Conservation (phyloP, 1,140 invertebrate species). For the Microplitis mediator region DNA sequence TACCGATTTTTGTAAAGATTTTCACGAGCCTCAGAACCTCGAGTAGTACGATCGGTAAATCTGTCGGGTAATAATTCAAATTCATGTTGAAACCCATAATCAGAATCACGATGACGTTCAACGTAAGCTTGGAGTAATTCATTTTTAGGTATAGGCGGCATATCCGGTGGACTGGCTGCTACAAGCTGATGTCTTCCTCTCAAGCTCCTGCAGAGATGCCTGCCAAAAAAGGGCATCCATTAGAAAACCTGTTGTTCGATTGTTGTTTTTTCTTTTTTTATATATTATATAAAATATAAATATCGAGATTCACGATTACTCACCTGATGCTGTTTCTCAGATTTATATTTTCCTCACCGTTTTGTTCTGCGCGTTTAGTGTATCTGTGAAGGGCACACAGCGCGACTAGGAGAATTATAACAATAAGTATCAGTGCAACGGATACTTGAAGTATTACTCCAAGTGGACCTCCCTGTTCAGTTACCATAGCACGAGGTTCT, state of each 20-base stretch:
- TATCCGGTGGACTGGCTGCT: constrained; percentile 74
- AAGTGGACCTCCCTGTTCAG: constrained; percentile 45
- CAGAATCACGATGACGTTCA: constrained; percentile 82
- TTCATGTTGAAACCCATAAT: constrained; percentile 87
- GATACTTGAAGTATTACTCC: constrained; percentile 61
- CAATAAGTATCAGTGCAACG: constrained; percentile 69
- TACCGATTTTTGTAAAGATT: constrained; percentile 88
- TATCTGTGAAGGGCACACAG: constrained; percentile 77
- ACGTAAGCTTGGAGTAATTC: constrained; percentile 77
- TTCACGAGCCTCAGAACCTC: constrained; percentile 84
- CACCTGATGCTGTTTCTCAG: constrained; percentile 72
- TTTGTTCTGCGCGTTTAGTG: constrained; percentile 72
- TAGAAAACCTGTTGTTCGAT: constrained; percentile 22
- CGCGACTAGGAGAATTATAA: constrained; percentile 69
- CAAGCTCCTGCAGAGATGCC: constrained; percentile 67
- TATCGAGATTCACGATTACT: constrained; percentile 33
- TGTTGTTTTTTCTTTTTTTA: not conserved
- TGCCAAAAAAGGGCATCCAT: constrained; percentile 46
- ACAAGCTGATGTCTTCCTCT: constrained; percentile 72
- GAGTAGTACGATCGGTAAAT: constrained; percentile 84
- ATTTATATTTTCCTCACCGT: constrained; percentile 79
- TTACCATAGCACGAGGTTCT: constrained; percentile 42
- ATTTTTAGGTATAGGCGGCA: constrained; percentile 76
- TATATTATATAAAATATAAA: not conserved
- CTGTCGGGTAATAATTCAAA: constrained; percentile 85